These are phyloP conservation scores for Hypomesus transpacificus DNA, from an alignment of 2,113 vertebrate genomes.

Conservation along the genomic window DNA sequence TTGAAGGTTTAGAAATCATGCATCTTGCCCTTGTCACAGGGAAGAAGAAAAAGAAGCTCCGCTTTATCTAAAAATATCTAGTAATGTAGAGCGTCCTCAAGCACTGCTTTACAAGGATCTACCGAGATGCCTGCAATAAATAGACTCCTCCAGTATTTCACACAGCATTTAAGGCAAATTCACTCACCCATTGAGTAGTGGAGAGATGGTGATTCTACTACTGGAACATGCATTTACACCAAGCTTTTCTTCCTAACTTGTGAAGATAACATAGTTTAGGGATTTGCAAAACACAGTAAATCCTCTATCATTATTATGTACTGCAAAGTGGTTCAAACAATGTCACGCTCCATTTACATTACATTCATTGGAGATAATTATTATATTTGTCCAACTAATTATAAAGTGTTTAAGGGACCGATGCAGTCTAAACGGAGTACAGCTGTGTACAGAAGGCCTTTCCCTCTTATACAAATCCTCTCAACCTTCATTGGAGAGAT, in stretches of 20 bases:
- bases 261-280: slow-evolving; percentile 11
- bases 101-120: slow-evolving; percentile 41
- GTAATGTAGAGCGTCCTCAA: slow-evolving; percentile 61
- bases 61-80: slow-evolving; percentile 71
- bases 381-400: slow-evolving; percentile 10
- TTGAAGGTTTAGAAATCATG: slow-evolving; percentile 57
- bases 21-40: slow-evolving; percentile 62
- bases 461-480: slow-evolving; percentile 9
- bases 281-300: not conserved
- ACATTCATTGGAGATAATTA: slow-evolving; percentile 11
- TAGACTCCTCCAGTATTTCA: slow-evolving; percentile 3
- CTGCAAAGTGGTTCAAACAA: not conserved
- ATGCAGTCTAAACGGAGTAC: not conserved
- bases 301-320: not conserved
- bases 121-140: slow-evolving; percentile 33
- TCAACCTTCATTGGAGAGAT: slow-evolving; percentile 29
- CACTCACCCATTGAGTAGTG: slow-evolving; percentile 24
- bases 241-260: slow-evolving; percentile 10
- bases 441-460: no score
- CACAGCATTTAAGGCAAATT: slow-evolving; percentile 18
- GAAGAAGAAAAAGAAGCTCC: slow-evolving; percentile 50
- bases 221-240: not conserved
- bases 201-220: not conserved
- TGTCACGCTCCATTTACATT: slow-evolving; percentile 11
- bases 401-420: not conserved